These are phyloP conservation scores for Taphrorychus bicolor DNA, from an alignment of 2,888 invertebrate genomes.

Conservation along the genomic window DNA sequence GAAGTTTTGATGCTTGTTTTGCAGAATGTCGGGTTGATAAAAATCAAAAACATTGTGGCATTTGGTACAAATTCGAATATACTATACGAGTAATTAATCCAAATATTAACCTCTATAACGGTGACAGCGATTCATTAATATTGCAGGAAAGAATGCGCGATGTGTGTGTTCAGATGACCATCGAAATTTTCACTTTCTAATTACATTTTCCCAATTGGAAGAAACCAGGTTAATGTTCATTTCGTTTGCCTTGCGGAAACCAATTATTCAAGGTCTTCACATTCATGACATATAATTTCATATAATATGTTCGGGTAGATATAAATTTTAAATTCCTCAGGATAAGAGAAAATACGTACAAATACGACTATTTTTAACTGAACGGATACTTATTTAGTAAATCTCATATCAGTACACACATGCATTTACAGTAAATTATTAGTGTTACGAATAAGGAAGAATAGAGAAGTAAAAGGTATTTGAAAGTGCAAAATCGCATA, in stretches of 20 bases:
- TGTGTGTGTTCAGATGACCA: neutral
- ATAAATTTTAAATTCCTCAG: neutral
- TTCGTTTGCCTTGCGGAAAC: neutral
- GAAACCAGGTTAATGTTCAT: neutral
- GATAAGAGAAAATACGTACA: neutral
- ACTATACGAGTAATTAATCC: too few relatives aligned
- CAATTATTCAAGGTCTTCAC: neutral
- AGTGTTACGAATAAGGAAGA: too few relatives aligned
- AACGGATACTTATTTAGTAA: too few relatives aligned
- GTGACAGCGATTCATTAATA: neutral
- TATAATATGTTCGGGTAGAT: neutral
- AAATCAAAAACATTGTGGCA: too few relatives aligned
- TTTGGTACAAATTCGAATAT: too few relatives aligned
- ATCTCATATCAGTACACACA: too few relatives aligned
- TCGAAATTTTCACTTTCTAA: neutral
- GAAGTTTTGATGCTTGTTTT: too few relatives aligned
- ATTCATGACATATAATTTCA: neutral
- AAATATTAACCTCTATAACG: neutral
- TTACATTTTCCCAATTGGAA: neutral
- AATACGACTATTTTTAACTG: neutral
- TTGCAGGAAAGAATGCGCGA: neutral
- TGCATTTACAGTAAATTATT: too few relatives aligned
- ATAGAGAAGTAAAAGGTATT: too few relatives aligned
- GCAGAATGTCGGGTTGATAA: too few relatives aligned
- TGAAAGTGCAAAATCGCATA: too few relatives aligned